Conservation (phyloP, 2,797 vertebrate genomes). For the Acanthopagrus latus region DNA sequence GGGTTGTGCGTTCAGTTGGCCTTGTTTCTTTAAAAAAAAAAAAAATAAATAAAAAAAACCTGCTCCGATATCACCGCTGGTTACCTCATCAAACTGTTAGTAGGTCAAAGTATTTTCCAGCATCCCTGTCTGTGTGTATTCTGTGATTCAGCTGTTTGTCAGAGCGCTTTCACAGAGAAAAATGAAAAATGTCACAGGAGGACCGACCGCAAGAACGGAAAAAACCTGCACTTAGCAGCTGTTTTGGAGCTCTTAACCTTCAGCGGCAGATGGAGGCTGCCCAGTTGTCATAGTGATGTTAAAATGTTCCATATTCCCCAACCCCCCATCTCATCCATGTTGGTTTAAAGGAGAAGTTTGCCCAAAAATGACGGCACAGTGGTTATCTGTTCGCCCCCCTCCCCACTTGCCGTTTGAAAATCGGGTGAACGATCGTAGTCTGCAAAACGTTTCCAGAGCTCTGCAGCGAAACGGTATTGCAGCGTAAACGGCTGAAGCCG, state of each 20-base stretch:
- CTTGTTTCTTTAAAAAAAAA: slow-evolving; percentile 53
- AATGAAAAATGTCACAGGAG: no score
- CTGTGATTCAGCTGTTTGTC: slow-evolving; percentile 22
- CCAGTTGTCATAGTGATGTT: not conserved
- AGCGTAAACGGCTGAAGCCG: no score
- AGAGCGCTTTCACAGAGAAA: not conserved
- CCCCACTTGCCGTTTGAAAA: no score
- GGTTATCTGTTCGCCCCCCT: no score
- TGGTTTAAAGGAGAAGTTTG: not conserved
- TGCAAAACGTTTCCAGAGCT: no score
- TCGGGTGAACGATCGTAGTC: no score
- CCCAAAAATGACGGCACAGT: no score
- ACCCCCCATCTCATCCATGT: not conserved
- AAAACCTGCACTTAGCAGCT: not conserved
- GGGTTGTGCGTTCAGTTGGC: not conserved
- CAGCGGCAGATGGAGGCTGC: not conserved
- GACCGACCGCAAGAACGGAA: no score
- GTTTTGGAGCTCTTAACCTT: not conserved
- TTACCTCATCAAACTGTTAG: slow-evolving; percentile 48
- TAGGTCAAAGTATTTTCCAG: slow-evolving; percentile 51
- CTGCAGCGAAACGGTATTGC: no score
- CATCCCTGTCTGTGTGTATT: not conserved
- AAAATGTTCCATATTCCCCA: not conserved
- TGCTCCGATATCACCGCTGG: slow-evolving; percentile 7
- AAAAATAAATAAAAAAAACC: slow-evolving; percentile 2